Percentiles rank a stretch among this genome's conserved stretches.
These are phyloP conservation scores for Anisognathus igniventris DNA, from an alignment of 2,797 vertebrate species.

Conservation along the genomic window DNA sequence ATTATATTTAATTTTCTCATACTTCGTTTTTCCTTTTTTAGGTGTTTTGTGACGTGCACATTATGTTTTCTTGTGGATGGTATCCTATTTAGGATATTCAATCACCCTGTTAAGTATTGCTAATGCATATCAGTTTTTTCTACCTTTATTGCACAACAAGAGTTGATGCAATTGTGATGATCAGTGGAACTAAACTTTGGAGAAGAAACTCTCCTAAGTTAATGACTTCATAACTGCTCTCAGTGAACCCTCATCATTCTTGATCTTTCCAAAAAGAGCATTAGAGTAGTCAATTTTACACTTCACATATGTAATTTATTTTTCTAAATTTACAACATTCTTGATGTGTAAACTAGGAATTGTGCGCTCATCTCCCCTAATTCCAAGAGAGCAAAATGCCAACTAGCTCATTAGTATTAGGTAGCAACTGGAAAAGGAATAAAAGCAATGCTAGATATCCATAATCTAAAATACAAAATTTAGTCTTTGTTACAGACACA, in stretches of 20 bases:
- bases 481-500: background rate
- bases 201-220: background rate
- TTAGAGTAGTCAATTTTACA: background rate
- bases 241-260: background rate
- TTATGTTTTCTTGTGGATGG: background rate
- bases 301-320: background rate
- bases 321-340: background rate
- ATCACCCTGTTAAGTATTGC: background rate
- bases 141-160: background rate
- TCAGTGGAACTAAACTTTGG: background rate
- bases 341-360: background rate
- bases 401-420: background rate
- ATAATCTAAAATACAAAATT: background rate
- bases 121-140: background rate
- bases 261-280: background rate
- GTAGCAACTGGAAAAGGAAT: background rate
- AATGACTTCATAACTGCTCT: background rate
- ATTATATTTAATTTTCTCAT: background rate
- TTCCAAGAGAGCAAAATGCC: background rate
- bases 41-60: fast-evolving
- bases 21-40: background rate
- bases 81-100: background rate
- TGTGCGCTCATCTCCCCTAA: background rate
- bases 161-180: background rate
- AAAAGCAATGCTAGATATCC: background rate